A percentile compares a stretch with the other conserved stretches of the same genome.
Conservation (phyloP, 1,140 invertebrate species). For the Stenopsyche tienmushanensis region DNA sequence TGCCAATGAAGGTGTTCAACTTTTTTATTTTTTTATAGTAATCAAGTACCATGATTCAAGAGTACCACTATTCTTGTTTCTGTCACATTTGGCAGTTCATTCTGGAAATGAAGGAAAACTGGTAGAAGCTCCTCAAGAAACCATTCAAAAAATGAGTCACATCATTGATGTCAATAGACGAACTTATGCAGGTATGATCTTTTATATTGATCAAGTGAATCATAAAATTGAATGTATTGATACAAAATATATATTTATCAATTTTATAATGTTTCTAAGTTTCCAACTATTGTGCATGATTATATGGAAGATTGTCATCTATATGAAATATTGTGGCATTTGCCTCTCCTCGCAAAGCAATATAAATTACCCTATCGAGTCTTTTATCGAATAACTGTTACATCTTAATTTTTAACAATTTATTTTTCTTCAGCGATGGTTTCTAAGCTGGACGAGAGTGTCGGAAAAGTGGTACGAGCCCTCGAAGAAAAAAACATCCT, state of each 20-base stretch:
- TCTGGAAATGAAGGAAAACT: constrained; percentile 64
- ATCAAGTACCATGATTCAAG: constrained; percentile 61
- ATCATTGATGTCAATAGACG: constrained; percentile 69
- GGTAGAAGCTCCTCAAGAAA: constrained; percentile 70
- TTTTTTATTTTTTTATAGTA: no score
- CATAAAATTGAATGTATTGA: no score
- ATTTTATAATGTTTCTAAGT: no score
- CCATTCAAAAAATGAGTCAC: constrained; percentile 66
- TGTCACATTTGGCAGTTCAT: constrained; percentile 74
- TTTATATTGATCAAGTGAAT: background rate
- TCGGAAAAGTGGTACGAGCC: constrained; percentile 68
- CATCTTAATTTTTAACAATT: no score
- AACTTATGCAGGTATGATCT: constrained; percentile 67
- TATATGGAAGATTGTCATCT: no score
- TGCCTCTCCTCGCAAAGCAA: no score
- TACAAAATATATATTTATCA: no score
- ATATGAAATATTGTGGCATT: no score
- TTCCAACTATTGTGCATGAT: no score
- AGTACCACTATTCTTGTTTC: constrained; percentile 68
- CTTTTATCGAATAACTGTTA: no score
- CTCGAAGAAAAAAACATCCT: constrained; percentile 64
- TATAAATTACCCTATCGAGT: no score
- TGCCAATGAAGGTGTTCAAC: no score
- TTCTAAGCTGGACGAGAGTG: constrained; percentile 73
- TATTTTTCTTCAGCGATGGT: constrained; percentile 65